Base-by-base conservation (phyloP, 2,797 vertebrate genomes). In the Anas capensis region DNA sequence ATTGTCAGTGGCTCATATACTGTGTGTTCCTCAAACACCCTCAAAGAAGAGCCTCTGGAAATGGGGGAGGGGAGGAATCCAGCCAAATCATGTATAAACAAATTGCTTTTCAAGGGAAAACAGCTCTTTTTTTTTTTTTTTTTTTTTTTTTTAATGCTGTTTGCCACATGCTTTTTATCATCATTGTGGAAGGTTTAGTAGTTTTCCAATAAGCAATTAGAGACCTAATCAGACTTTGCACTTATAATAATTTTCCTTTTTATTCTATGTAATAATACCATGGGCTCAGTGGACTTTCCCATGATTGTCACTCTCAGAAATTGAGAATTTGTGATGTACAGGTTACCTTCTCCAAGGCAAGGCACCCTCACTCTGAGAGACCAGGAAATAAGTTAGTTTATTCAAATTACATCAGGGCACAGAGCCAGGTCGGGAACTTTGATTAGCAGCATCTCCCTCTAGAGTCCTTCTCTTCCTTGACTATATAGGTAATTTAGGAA, bases 11-110 rank as follows among this genome's bases (percentile, higher is more conserved):
- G 81, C 61, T 96, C 27, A n/a, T 72, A 58, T 11, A 7, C 36
- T 58, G 31, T 2, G 8, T 38, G 64, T 44, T 95, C 71, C 78
- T 82, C 73, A 86, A 92, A 79, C 70, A 90, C 18, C 15, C 64
- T 91, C 81, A 87, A 33, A 89, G 56, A 87, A 69, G 36, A 86
- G 82, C 76, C 80, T 84, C 58, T 86, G 76, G 90, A 70, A 11
- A 40, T 77, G 46, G 31, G 66, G 77, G 70, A 90, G 56, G 72
- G 34, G 66, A 90, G 56, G 76, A n/a, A 69, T 66, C 42, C 31
- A 90, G 80, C 16, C 11, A 82, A 87, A 90, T 81, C 7, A 54
- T 26, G 44, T 71, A 33, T 88, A 89, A 95, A 80, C 60, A 90
- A 53, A 23, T 9, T 36, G 44, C n/a, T 88, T 17, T 75, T 96